Percentiles rank a stretch among this genome's conserved stretches.
phyloP scores from a whole-genome alignment of 1,140 invertebrate genomes.

The Augochlora pura region DNA sequence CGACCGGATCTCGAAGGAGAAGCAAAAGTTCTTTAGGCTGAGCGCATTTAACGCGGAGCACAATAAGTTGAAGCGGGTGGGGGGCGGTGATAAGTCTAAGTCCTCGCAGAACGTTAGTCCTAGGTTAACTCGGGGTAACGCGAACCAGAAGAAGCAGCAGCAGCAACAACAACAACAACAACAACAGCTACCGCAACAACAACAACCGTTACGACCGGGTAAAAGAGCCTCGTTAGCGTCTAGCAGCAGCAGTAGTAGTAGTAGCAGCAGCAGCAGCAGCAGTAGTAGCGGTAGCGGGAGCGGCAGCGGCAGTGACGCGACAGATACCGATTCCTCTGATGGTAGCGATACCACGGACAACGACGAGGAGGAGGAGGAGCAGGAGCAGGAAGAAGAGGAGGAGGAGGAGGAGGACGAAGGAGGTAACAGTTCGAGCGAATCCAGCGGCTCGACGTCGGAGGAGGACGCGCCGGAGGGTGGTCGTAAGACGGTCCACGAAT shows the following conservation, averaged over 20 bases:
- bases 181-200: no score
- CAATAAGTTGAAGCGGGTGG: slow-evolving; percentile 77
- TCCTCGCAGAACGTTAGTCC: slow-evolving; percentile 59
- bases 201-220: background rate
- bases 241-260: slow-evolving; percentile 71
- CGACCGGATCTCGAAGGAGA: slow-evolving; percentile 91
- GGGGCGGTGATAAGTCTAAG: slow-evolving; percentile 70
- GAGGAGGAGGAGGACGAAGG: slow-evolving; percentile 68
- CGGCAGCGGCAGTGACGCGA: slow-evolving; percentile 66
- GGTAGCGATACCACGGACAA: slow-evolving; percentile 59
- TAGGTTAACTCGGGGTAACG: slow-evolving; percentile 62
- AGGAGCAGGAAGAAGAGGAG: slow-evolving; percentile 44
- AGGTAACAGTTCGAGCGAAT: slow-evolving; percentile 74
- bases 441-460: slow-evolving; percentile 70
- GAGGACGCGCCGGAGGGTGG: slow-evolving; percentile 51
- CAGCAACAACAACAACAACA: background rate
- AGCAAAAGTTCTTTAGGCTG: slow-evolving; percentile 91
- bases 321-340: slow-evolving; percentile 62
- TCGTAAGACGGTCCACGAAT: slow-evolving; percentile 72
- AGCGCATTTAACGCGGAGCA: slow-evolving; percentile 86
- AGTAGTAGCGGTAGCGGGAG: slow-evolving; percentile 45
- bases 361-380: slow-evolving; percentile 44
- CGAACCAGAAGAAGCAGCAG: slow-evolving; percentile 44
- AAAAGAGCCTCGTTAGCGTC: slow-evolving; percentile 42
- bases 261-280: slow-evolving; percentile 64